Evolutionary conservation across 2,113 vertebrate species (phyloP), one percentile per base, ranked within the genome.

Genomic region (Cochlearius cochlearius): DNA sequence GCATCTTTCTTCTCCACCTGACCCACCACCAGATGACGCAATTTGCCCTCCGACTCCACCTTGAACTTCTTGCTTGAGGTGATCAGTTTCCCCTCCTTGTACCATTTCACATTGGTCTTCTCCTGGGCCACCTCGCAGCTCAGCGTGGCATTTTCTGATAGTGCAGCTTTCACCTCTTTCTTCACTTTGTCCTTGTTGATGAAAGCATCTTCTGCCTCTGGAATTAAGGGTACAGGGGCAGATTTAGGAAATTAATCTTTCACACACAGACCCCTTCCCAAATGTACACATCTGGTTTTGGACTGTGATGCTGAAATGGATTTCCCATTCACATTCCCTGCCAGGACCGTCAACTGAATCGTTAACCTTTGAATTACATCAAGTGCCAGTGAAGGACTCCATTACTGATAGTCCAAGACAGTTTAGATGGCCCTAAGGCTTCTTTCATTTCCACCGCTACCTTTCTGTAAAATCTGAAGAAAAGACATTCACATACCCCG

Each of bases 31-130:
- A 99, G 97, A 0, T 95, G 93, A 71, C 98, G 98, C 0, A 2
- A 96, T 93, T 76, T 98, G 79, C 97, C 98, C 83, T 99, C 97
- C 0, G 84, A 85, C 47, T 98, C 98, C 36, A 98, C 93, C 94
- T 94, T 97, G 53, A 98, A 90, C 15, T 93, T 98, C 95, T 95
- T 97, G 86, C 97, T 98, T 47, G 98, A 97, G 41, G 41, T 41
- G 41, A 41, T 41, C 41, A 41, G 41, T 41, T 41, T 41, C 12
- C 41, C 41, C 41, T 41, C 41, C 96, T 99, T 99, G 90, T 96
- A 99, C 99, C 99, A 99, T 47, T 98, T 98, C 89, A 99, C 98
- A 11, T 98, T 98, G 0, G 94, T 98, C 79, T 98, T 98, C 45
- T 95, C 88, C 53, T 99, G 98, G 22, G 97, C 97, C 68, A 99